Conservation (phyloP, 2,888 invertebrate genomes). For the Erpobdella octoculata region DNA sequence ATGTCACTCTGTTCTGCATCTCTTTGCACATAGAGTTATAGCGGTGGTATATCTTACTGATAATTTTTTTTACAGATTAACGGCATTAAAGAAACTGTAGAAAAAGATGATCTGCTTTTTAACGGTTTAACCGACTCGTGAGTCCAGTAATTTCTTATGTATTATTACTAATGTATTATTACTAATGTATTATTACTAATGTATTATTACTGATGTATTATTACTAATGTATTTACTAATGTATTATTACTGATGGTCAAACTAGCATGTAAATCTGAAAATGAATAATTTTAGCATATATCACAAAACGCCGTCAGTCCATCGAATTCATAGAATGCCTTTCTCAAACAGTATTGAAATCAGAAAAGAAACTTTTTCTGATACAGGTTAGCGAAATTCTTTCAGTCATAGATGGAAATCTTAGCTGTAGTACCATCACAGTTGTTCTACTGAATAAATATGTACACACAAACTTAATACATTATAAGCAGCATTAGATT, state of each 20-base stretch:
- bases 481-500: too few species aligned
- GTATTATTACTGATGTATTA: background rate
- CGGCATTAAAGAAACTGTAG: background rate
- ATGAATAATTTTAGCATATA: conserved; percentile 7
- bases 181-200: background rate
- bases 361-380: background rate
- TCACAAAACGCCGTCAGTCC: background rate
- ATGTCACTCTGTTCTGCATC: background rate
- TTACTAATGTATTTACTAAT: too few species aligned
- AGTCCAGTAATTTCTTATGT: background rate
- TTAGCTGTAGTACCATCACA: background rate
- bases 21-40: too few species aligned
- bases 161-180: background rate
- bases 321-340: background rate
- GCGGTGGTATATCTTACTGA: too few species aligned
- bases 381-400: background rate
- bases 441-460: background rate
- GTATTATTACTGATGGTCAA: too few species aligned
- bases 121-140: conserved; percentile 4
- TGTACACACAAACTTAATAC: too few species aligned
- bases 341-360: background rate
- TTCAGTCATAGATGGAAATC: background rate
- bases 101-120: background rate
- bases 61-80: background rate
- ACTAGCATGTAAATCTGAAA: too few species aligned